Base-by-base conservation (phyloP, 2,888 invertebrate genomes). In the Coleophora flavipennella region DNA sequence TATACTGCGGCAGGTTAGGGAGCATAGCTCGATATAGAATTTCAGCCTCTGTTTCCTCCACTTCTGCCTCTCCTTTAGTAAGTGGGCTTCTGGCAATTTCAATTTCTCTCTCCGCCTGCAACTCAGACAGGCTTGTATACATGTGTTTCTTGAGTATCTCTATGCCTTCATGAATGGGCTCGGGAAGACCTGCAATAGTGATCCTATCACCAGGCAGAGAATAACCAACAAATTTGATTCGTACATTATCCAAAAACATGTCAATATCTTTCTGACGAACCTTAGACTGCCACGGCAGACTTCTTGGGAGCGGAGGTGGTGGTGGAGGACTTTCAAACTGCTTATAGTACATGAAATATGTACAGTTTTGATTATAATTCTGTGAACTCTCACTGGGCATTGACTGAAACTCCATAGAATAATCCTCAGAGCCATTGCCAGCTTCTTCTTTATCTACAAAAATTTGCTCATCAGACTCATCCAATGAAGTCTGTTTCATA, bases 211-310 rank as follows among this genome's bases (percentile, higher is more conserved):
- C 91, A 47, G 90, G 92, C 35, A 99, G 87, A 39, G 93, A 93
- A 69, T 96, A 99, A 0, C 98, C 97, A 46, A 99, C 94, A 86
- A 99, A 99, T 83, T 99, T 99, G 46, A 93, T 87, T 45, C 98
- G 85, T 0, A 96, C 95, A 66, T 91, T 91, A 62, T 97, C 95
- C 50, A 99, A 77, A 72, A 98, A 99, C 64, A 90, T 88, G 61
- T 98, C 97, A 45, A 99, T 91, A 65, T 99, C 98, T 75, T 93
- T 94, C 60, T 94, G 94, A 8, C 96, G 88, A 10, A 97, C 97
- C 88, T 99, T 99, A 0, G 98, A 97, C 50, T 92, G 90, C 98
- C 98, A 99, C 0, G 98, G 98, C 46, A 99, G 86, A 43, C 94
- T 91, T 78, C 83, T 66, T 1, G 85, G 83, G 8, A 81, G 50